These are phyloP conservation scores for Acleris laterana DNA, from an alignment of 2,888 invertebrate genomes.

Conservation along the genomic window DNA sequence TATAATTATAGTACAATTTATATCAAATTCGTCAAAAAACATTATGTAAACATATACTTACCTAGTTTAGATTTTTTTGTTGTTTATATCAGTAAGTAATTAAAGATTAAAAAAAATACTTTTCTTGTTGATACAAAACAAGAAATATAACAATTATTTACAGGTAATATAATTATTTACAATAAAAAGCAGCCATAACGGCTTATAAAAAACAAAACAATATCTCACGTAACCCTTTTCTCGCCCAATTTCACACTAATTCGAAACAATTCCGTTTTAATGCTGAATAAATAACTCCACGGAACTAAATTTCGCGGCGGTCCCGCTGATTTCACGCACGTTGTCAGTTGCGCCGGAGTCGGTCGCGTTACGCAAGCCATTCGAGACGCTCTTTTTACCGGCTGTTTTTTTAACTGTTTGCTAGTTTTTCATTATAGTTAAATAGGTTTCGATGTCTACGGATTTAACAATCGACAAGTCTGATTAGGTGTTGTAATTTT, in stretches of 20 bases:
- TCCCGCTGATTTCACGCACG: slow-evolving; percentile 27
- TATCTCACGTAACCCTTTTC: neutral
- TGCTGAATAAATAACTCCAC: slow-evolving; percentile 24
- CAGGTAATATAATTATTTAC: slow-evolving; percentile 26
- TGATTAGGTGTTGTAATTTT: slow-evolving; percentile 10
- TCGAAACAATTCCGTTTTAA: neutral
- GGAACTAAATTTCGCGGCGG: slow-evolving; percentile 25
- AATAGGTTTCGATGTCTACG: slow-evolving; percentile 26
- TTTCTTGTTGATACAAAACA: neutral
- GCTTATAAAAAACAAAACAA: neutral
- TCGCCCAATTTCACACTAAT: slow-evolving; percentile 2
- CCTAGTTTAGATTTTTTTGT: too few species aligned
- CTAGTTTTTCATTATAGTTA: slow-evolving; percentile 26
- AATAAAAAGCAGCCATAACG: slow-evolving; percentile 4
- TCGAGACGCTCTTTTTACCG: slow-evolving; percentile 21
- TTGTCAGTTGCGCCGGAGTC: slow-evolving; percentile 14
- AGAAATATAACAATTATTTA: slow-evolving; percentile 24
- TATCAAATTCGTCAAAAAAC: too few species aligned
- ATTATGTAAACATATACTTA: too few species aligned
- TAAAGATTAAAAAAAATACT: neutral
- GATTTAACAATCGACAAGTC: slow-evolving; percentile 6
- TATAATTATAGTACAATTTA: too few species aligned
- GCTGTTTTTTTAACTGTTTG: slow-evolving; percentile 17
- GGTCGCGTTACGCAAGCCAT: slow-evolving; percentile 23
- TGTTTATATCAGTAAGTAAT: too few species aligned